Base-by-base conservation (phyloP, 2,797 vertebrate genomes). In the Salarias fasciatus region DNA sequence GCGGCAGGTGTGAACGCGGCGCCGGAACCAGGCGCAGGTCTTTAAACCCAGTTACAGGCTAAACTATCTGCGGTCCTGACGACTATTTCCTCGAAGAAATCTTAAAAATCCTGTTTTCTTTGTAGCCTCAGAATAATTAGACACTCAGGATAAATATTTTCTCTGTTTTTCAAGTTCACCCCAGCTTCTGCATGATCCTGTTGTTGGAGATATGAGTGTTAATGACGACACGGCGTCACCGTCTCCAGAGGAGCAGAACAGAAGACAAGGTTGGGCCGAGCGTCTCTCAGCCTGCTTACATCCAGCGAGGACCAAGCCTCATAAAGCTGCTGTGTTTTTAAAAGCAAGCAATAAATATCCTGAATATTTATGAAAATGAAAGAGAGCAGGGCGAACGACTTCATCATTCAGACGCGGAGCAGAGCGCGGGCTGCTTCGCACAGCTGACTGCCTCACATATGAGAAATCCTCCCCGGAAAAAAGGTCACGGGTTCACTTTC, bases 301-400 rank as follows among this genome's bases (percentile, higher is more conserved):
- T 57, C 69, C 73, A 37, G 58, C 67, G 63, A 56, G 60, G 56
- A 80, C 58, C 50, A 55, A 57, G 70, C 53, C 59, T 66, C 78
- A 76, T 79, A 74, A 77, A 81, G 69, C 70, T 70, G 72, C 77
- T 64, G 66, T 72, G 73, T 74, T 81, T 81, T 79, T 81, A 66
- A 76, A 82, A 70, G 63, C 37, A 11, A 1, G 44, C 53, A 49
- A 82, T 77, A 70, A 83, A 87, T 77, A 85, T 61, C 33, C 44
- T 64, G 80, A 79, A 82, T 84, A 82, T 84, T 83, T 80, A 80
- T 84, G 80, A 80, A 87, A 83, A 84, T 70, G 65, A 81, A 80
- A 62, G 43, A 63, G 61, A 79, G 24, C 7, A 8, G 42, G 43
- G 57, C 74, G 67, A 79, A 73, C 53, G 64, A 49, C 72, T 68